Evolutionary conservation across 1,140 invertebrate species (phyloP).

Genomic region (Nymphalis io): DNA sequence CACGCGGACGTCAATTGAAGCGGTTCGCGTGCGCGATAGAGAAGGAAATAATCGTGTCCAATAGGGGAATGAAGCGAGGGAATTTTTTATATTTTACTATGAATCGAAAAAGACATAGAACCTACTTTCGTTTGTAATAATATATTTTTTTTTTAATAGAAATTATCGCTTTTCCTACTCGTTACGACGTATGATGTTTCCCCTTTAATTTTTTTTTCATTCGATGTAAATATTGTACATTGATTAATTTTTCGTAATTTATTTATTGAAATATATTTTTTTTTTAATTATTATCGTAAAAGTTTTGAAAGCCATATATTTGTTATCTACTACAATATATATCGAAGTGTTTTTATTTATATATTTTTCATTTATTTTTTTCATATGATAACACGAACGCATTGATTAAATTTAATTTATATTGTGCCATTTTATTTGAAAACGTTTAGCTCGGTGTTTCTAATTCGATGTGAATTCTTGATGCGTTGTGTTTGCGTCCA

Average conservation of each 20-base stretch:
- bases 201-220: slow-evolving; percentile 35
- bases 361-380: slow-evolving; percentile 41
- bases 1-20: slow-evolving; percentile 26
- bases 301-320: slow-evolving; percentile 71
- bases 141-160: slow-evolving; percentile 55
- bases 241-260: slow-evolving; percentile 72
- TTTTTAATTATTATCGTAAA: slow-evolving; percentile 51
- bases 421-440: slow-evolving; percentile 66
- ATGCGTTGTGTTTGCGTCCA: slow-evolving; percentile 55
- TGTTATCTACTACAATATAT: slow-evolving; percentile 65
- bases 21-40: slow-evolving; percentile 43
- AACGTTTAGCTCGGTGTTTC: slow-evolving; percentile 58
- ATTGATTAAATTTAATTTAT: slow-evolving; percentile 31
- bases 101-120: slow-evolving; percentile 74
- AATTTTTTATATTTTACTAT: slow-evolving; percentile 79
- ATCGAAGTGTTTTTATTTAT: slow-evolving; percentile 49
- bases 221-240: slow-evolving; percentile 80
- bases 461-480: slow-evolving; percentile 49
- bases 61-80: slow-evolving; percentile 72
- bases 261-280: slow-evolving; percentile 72
- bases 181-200: slow-evolving; percentile 18
- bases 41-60: slow-evolving; percentile 66
- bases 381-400: slow-evolving; percentile 43
- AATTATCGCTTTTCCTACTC: slow-evolving; percentile 51
- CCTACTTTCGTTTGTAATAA: slow-evolving; percentile 58